Evolutionary conservation across 2,113 vertebrate genomes (phyloP).

Genomic region (Pterocles orientalis): DNA sequence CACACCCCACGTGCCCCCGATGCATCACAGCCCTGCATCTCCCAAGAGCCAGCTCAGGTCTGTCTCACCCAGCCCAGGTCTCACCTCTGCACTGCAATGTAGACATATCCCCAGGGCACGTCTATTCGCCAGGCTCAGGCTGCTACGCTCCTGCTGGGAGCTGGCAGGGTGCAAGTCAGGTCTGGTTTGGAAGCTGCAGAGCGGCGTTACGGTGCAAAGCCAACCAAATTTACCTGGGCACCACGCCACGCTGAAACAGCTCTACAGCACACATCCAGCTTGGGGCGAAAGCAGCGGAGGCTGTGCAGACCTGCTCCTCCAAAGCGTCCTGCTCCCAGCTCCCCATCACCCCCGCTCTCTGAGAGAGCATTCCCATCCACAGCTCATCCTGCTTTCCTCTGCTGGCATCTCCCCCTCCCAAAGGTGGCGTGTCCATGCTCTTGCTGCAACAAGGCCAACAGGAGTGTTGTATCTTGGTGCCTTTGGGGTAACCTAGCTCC

Average conservation of each 20-base stretch:
- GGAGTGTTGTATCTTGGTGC: not conserved
- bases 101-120: constrained; percentile 22
- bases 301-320: not conserved
- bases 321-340: not conserved
- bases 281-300: not conserved
- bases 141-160: not conserved
- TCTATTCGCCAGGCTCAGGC: not conserved
- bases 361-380: not conserved
- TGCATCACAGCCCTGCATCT: accelerated
- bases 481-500: not conserved
- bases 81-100: constrained; percentile 11
- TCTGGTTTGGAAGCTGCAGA: constrained; percentile 40
- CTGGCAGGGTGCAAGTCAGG: constrained; percentile 43
- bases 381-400: not conserved
- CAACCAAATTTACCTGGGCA: not conserved
- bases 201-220: not conserved
- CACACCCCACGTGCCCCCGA: accelerated
- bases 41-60: not conserved
- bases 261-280: not conserved
- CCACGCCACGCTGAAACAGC: accelerated
- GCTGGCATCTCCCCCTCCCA: not conserved
- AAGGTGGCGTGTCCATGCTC: accelerated
- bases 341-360: not conserved
- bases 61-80: constrained; percentile 12
- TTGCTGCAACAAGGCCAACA: not conserved